phyloP scores from a whole-genome alignment of 2,113 vertebrate genomes.

The Ibidorhyncha struthersii region DNA sequence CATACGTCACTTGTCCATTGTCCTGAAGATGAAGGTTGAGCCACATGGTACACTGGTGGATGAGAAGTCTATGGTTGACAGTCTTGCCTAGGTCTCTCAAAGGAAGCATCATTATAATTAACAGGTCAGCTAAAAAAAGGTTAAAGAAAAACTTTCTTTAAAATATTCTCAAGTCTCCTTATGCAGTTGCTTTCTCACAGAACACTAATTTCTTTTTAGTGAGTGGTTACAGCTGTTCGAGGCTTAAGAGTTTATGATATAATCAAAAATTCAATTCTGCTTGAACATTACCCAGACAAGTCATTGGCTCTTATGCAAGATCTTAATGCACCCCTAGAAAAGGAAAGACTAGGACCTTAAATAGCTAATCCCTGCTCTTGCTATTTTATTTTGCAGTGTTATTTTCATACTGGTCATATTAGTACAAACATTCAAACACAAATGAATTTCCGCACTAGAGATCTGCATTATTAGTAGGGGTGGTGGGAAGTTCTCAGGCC shows the following conservation, averaged over 20 bases:
- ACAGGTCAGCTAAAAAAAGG: background rate
- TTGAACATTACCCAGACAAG: background rate
- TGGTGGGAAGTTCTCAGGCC: background rate
- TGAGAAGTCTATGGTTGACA: background rate
- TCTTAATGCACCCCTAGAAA: background rate
- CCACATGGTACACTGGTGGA: too few relatives aligned
- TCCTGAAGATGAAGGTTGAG: background rate
- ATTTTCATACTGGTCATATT: background rate
- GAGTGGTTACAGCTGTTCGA: background rate
- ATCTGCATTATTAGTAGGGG: background rate
- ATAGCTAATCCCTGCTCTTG: background rate
- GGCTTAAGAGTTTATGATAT: background rate
- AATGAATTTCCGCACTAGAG: background rate
- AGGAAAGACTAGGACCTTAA: background rate
- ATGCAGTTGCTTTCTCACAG: background rate
- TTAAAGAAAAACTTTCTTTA: background rate
- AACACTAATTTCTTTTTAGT: background rate
- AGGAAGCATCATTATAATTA: background rate
- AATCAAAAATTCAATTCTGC: background rate
- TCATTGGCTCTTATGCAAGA: background rate
- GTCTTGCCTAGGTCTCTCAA: background rate
- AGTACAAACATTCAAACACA: background rate
- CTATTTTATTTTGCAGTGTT: constrained; percentile 27
- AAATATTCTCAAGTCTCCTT: background rate
- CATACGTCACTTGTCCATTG: background rate